These are phyloP conservation scores for Calliphora vicina DNA, from an alignment of 1,140 invertebrate species.

Conservation along the genomic window DNA sequence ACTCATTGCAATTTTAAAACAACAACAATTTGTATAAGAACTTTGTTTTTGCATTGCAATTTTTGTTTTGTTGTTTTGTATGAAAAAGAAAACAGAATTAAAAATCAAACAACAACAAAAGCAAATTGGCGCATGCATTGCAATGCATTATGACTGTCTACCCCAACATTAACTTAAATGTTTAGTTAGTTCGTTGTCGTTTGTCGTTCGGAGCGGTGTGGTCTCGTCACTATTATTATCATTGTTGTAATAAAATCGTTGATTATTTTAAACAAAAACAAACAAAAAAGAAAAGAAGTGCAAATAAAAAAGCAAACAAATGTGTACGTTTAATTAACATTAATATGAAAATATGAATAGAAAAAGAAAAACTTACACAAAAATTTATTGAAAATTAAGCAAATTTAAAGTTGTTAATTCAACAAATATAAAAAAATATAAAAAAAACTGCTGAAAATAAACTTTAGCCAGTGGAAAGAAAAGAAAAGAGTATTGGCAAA, in stretches of 20 bases:
- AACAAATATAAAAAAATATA: too few relatives aligned
- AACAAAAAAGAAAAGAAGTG: neutral
- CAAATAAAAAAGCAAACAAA: neutral
- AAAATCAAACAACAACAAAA: neutral
- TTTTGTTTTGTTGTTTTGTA: too few relatives aligned
- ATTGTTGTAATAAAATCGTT: neutral
- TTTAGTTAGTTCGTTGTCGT: conserved; percentile 22
- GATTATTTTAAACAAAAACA: neutral
- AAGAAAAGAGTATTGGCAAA: too few relatives aligned
- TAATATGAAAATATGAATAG: too few relatives aligned
- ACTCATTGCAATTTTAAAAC: too few relatives aligned
- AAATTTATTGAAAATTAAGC: too few relatives aligned
- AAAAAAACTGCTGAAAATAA: too few relatives aligned
- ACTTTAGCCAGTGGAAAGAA: too few relatives aligned
- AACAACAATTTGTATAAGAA: neutral
- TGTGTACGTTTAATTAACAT: too few relatives aligned
- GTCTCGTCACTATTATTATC: neutral
- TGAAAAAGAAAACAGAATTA: neutral
- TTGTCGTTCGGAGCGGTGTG: neutral
- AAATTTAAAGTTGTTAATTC: too few relatives aligned
- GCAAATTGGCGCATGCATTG: neutral
- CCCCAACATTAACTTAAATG: conserved; percentile 14
- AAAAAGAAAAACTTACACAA: too few relatives aligned
- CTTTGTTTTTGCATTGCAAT: neutral
- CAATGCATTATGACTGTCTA: too few relatives aligned